These are phyloP conservation scores for Neotragus pygmaeus DNA, from an alignment of 2,113 vertebrate genomes.

Conservation along the genomic window DNA sequence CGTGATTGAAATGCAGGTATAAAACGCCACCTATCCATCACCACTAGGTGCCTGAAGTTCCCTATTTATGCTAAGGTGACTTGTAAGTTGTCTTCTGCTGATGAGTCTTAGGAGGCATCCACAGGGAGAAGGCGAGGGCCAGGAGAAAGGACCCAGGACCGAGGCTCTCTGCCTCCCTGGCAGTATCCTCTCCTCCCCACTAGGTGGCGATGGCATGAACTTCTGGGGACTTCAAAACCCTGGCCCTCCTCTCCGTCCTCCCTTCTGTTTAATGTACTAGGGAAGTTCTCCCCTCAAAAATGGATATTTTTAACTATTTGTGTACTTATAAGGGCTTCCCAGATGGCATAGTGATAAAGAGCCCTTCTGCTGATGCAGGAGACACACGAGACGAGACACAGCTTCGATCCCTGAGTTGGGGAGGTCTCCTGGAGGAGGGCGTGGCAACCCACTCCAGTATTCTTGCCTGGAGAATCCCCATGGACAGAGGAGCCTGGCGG, in stretches of 20 bases:
- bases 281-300: not conserved
- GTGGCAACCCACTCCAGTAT: not conserved
- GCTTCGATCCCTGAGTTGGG: not conserved
- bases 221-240: not conserved
- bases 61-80: not conserved
- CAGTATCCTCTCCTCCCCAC: not conserved
- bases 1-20: not conserved
- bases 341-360: not conserved
- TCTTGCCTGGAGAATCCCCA: not conserved
- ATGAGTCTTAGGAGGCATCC: not conserved
- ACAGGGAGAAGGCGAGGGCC: not conserved
- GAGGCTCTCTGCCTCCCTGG: rapidly evolving
- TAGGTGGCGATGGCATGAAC: not conserved
- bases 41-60: not conserved
- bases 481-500: not conserved
- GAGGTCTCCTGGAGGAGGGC: not conserved
- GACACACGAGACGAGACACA: not conserved
- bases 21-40: not conserved
- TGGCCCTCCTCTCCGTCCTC: rapidly evolving
- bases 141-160: rapidly evolving
- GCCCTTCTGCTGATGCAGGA: not conserved
- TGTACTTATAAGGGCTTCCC: not conserved
- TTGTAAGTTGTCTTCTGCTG: not conserved
- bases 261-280: not conserved
- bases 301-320: not conserved